Conservation (phyloP, 2,888 invertebrate species). For the Neocrepidodera transversa region DNA sequence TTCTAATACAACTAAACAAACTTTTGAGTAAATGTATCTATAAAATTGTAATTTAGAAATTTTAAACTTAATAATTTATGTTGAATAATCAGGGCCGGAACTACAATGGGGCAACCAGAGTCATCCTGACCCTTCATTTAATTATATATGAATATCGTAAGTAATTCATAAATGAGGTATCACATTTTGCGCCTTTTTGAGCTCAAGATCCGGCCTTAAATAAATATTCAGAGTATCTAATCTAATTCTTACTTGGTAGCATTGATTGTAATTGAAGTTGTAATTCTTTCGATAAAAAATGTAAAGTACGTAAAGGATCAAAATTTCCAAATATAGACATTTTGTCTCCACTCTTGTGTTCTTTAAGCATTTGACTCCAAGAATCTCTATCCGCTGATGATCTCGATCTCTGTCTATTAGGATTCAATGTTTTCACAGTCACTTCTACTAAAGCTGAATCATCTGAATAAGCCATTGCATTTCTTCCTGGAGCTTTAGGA, state of each 20-base stretch:
- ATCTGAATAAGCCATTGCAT: conserved; percentile 32
- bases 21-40: too few species aligned
- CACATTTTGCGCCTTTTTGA: too few species aligned
- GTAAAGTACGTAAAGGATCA: conserved; percentile 58
- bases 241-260: conserved; percentile 50
- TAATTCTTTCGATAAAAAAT: conserved; percentile 58
- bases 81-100: too few species aligned
- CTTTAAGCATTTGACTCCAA: conserved; percentile 52
- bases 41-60: too few species aligned
- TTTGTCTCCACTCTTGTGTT: conserved; percentile 46
- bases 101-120: too few species aligned
- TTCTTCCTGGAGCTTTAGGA: conserved; percentile 18
- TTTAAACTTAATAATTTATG: too few species aligned
- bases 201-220: too few species aligned
- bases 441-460: conserved; percentile 48
- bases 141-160: too few species aligned
- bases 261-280: conserved; percentile 50
- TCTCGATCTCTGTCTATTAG: conserved; percentile 43
- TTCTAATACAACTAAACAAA: too few species aligned
- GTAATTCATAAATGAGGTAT: too few species aligned
- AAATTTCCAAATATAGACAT: conserved; percentile 54
- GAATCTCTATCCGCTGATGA: conserved; percentile 44
- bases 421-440: conserved; percentile 46
- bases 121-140: too few species aligned
- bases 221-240: too few species aligned